These are phyloP conservation scores for Drosophila eugracilis DNA, from an alignment of 1,140 invertebrate genomes.

Conservation along the genomic window DNA sequence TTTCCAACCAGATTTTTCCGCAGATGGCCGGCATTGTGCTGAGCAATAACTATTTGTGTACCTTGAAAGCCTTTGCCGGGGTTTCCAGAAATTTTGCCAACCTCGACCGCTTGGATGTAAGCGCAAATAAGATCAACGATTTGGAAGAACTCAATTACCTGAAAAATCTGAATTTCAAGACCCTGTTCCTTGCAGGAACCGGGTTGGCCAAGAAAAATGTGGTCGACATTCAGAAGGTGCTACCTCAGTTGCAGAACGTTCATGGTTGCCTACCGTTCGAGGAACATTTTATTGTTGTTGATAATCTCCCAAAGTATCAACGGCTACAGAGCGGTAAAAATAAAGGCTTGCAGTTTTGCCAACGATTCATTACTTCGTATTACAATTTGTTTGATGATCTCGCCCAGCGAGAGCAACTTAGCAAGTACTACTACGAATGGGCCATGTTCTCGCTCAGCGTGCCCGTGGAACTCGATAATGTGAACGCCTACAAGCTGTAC, in stretches of 20 bases:
- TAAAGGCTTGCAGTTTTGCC: neutral
- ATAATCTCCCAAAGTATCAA: neutral
- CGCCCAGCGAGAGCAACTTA: conserved; percentile 8
- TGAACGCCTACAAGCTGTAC: conserved; percentile 27
- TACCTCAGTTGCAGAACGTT: conserved; percentile 27
- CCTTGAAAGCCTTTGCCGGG: conserved; percentile 23
- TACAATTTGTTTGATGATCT: conserved; percentile 32
- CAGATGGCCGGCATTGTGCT: conserved; percentile 16
- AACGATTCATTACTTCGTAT: conserved; percentile 4
- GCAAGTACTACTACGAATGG: conserved; percentile 4
- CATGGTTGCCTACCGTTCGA: conserved; percentile 6
- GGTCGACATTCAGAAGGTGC: neutral
- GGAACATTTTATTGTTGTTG: too few relatives aligned
- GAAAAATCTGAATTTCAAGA: neutral
- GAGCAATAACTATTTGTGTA: conserved; percentile 48
- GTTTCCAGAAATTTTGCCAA: neutral
- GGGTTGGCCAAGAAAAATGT: conserved; percentile 16
- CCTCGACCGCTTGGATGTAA: conserved; percentile 46
- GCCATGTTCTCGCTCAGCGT: conserved; percentile 40
- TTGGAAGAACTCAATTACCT: conserved; percentile 28
- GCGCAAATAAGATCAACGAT: conserved; percentile 31
- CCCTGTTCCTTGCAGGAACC: conserved; percentile 28
- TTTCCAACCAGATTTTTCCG: neutral
- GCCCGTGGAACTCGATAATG: neutral
- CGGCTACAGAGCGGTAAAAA: neutral